These are phyloP conservation scores for Mandrillus leucophaeus DNA, from an alignment of 2,113 vertebrate genomes.

Conservation along the genomic window DNA sequence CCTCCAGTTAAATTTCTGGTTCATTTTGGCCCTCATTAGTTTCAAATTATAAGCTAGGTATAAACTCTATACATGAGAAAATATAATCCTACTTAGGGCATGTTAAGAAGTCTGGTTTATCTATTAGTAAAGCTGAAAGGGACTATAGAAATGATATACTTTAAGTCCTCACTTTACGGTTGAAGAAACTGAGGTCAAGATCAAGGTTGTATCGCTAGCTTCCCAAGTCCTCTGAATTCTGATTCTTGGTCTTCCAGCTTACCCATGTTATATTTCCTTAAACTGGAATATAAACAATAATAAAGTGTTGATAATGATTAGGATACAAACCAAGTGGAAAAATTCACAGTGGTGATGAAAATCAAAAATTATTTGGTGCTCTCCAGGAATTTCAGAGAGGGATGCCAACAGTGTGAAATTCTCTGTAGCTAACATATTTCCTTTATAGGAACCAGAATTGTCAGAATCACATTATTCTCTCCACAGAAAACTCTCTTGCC, in stretches of 20 bases:
- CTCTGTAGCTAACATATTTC: background rate
- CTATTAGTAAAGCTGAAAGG: background rate
- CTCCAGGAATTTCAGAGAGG: conserved; percentile 39
- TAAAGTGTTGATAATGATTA: background rate
- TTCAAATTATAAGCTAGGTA: background rate
- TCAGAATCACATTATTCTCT: background rate
- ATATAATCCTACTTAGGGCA: background rate
- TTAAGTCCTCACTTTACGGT: background rate
- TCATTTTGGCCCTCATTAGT: background rate
- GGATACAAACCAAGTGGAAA: background rate
- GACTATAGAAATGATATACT: background rate
- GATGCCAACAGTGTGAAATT: background rate
- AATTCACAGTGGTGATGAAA: background rate
- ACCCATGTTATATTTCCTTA: background rate
- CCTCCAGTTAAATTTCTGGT: background rate
- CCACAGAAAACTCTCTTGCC: background rate
- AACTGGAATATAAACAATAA: background rate
- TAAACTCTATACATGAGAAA: background rate
- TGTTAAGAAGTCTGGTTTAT: background rate
- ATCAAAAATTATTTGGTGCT: background rate
- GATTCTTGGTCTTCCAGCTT: background rate
- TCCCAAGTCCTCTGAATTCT: background rate
- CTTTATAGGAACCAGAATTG: background rate
- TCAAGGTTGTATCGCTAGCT: background rate
- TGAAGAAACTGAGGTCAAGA: background rate